Evolutionary conservation across 2,113 vertebrate genomes (phyloP).

Genomic region (Gnathonemus echidnorhynchus): DNA sequence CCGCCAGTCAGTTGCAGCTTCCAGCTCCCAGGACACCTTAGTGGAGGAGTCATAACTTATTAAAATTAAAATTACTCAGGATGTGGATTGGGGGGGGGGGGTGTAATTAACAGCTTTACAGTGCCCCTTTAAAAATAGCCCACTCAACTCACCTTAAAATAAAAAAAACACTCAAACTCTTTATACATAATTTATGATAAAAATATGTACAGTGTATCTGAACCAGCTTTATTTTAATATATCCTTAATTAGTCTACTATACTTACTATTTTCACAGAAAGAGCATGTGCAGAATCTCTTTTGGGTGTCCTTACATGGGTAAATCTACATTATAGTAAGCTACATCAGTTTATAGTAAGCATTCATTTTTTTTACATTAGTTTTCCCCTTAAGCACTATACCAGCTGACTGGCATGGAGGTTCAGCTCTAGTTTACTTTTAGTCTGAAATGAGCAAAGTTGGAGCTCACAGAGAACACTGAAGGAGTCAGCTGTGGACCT

Average conservation of each 20-base stretch:
- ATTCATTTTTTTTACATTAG: background rate
- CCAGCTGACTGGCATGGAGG: background rate
- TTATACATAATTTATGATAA: background rate
- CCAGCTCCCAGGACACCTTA: background rate
- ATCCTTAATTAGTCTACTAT: background rate
- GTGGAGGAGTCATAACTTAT: background rate
- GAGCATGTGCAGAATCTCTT: background rate
- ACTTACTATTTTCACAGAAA: background rate
- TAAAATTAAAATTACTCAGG: background rate
- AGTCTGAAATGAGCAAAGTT: background rate
- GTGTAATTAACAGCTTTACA: background rate
- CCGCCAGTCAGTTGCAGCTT: background rate
- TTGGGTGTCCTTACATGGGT: background rate
- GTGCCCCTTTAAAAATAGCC: background rate
- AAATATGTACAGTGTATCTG: background rate
- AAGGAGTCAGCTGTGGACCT: background rate
- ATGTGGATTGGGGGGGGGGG: background rate
- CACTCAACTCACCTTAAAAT: background rate
- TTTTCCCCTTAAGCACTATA: background rate
- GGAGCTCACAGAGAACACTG: background rate
- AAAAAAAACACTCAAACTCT: background rate
- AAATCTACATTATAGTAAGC: background rate
- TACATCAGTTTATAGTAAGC: background rate
- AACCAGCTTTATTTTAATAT: background rate
- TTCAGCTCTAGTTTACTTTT: background rate